A percentile compares a stretch with the other conserved stretches of the same genome.
Conservation (phyloP, 2,113 vertebrate species). For the Muscicapa adusta region DNA sequence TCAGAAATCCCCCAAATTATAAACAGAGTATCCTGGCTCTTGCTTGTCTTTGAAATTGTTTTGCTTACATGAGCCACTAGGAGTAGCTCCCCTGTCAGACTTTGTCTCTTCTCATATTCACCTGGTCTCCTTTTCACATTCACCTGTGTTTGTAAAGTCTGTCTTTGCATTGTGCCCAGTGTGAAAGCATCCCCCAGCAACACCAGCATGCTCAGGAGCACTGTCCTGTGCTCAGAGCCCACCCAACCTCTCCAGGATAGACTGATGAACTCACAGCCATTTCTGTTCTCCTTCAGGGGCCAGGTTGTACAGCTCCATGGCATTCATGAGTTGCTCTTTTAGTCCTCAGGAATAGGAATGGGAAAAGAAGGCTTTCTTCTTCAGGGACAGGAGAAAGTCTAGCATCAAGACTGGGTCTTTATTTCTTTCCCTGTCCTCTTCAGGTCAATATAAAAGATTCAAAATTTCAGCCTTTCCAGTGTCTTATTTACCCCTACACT, state of each 20-base stretch:
- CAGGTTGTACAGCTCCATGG: background rate
- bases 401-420: background rate
- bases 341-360: background rate
- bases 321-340: background rate
- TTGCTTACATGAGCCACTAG: background rate
- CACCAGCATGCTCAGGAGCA: background rate
- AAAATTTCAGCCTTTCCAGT: background rate
- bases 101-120: background rate
- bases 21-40: conserved; percentile 34
- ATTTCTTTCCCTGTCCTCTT: background rate
- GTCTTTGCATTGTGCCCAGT: background rate
- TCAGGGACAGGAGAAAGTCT: background rate
- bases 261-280: background rate
- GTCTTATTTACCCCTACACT: background rate
- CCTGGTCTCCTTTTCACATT: background rate
- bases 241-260: background rate
- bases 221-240: background rate
- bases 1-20: conserved; percentile 70
- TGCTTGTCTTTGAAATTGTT: conserved; percentile 17
- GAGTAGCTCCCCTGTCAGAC: conserved; percentile 51
- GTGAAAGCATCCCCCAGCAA: background rate
- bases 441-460: background rate
- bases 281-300: background rate
- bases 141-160: background rate
- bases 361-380: background rate